Conservation (phyloP, 2,113 vertebrate species). For the Podarcis cretensis region DNA sequence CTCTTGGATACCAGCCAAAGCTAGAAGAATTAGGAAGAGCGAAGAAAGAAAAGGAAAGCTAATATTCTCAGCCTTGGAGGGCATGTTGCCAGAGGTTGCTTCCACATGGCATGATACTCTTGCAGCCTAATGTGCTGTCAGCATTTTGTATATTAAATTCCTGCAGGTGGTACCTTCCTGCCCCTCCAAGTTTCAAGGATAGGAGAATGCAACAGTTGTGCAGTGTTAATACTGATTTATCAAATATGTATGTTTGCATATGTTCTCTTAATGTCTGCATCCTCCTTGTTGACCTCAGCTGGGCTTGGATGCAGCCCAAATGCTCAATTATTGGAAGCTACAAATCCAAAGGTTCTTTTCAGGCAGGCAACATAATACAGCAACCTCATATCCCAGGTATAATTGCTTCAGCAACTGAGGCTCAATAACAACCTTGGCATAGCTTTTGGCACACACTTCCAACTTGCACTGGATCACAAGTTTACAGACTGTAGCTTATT, state of each 20-base stretch:
- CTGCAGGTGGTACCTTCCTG: background rate
- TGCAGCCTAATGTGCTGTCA: background rate
- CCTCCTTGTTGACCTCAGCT: background rate
- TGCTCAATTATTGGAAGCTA: background rate
- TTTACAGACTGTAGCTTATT: background rate
- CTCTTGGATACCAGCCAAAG: background rate
- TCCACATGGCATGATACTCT: background rate
- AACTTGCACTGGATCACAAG: slow-evolving; percentile 23
- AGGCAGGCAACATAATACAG: background rate
- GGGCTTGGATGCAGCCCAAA: background rate
- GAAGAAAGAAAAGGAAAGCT: background rate
- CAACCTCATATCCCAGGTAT: background rate
- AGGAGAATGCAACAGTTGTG: background rate
- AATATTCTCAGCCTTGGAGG: background rate
- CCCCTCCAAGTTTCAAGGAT: background rate
- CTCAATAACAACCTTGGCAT: slow-evolving; percentile 6
- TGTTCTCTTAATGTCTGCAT: background rate
- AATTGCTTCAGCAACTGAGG: background rate
- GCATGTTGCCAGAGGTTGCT: background rate
- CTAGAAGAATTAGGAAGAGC: background rate
- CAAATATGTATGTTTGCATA: background rate
- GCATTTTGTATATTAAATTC: background rate
- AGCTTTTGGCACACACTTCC: background rate
- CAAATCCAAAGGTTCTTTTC: slow-evolving; percentile 1
- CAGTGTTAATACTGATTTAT: background rate